Evolutionary conservation across 2,797 vertebrate genomes (phyloP).

Genomic region (Pitangus sulphuratus): DNA sequence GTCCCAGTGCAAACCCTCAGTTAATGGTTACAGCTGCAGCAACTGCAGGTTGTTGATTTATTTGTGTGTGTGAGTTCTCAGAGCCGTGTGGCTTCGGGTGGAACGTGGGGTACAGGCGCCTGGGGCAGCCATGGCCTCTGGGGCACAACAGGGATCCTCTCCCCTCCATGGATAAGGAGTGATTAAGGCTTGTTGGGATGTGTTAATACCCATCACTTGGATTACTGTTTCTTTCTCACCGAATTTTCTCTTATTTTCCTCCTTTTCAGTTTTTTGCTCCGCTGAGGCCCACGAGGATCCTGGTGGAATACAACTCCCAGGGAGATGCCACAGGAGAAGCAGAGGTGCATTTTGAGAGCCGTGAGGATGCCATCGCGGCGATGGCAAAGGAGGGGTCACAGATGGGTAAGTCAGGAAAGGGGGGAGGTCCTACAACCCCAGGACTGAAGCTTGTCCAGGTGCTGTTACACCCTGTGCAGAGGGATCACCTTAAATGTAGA

Average conservation of each 20-base stretch:
- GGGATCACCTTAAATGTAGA: fast-evolving
- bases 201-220: fast-evolving
- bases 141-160: fast-evolving
- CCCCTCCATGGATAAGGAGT: fast-evolving
- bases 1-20: not conserved
- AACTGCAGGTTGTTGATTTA: not conserved
- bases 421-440: fast-evolving
- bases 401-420: slow-evolving; percentile 80
- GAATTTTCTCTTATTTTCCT: not conserved
- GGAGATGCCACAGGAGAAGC: slow-evolving; percentile 85
- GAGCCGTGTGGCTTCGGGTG: fast-evolving
- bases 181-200: not conserved
- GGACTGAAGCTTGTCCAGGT: not conserved
- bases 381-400: slow-evolving; percentile 86
- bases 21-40: not conserved
- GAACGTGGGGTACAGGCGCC: not conserved
- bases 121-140: fast-evolving
- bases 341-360: slow-evolving; percentile 83
- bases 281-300: slow-evolving; percentile 80
- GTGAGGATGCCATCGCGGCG: slow-evolving; percentile 80
- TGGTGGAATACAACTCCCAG: slow-evolving; percentile 81
- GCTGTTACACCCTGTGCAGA: fast-evolving
- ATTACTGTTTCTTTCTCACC: not conserved
- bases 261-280: slow-evolving; percentile 88
- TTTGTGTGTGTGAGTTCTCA: not conserved